Percentiles rank a stretch among this genome's conserved stretches.
These are phyloP conservation scores for Eristalis arbustorum DNA, from an alignment of 2,888 invertebrate genomes.

Conservation along the genomic window DNA sequence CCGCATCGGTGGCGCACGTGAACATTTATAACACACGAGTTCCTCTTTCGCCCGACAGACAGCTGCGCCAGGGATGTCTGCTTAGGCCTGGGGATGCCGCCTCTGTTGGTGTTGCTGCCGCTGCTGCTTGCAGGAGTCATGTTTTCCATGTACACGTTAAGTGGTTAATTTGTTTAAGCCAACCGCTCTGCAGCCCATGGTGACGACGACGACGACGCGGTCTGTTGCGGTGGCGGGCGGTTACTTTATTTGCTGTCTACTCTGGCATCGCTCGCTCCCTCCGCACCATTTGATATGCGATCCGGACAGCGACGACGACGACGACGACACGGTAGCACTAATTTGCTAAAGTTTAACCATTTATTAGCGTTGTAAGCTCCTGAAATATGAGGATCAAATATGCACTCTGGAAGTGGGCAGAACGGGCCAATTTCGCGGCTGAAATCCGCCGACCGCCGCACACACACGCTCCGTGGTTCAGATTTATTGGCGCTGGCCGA, in stretches of 20 bases:
- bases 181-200: constrained; percentile 37
- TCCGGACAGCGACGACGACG: neutral
- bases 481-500: constrained; percentile 27
- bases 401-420: constrained; percentile 17
- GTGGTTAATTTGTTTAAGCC: constrained; percentile 68
- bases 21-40: constrained; percentile 60
- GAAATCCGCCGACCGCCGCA: constrained; percentile 19
- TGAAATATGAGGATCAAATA: constrained; percentile 62
- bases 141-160: constrained; percentile 67
- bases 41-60: constrained; percentile 26
- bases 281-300: constrained; percentile 16
- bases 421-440: constrained; percentile 25
- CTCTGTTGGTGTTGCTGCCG: constrained; percentile 1
- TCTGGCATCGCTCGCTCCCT: neutral
- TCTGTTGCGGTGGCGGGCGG: neutral
- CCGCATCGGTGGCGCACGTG: neutral
- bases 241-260: neutral
- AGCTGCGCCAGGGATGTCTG: neutral
- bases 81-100: constrained; percentile 23
- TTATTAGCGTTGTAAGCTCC: constrained; percentile 52
- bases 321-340: constrained; percentile 59
- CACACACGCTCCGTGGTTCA: neutral
- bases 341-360: constrained; percentile 64
- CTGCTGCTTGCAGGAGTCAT: constrained; percentile 57
- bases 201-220: neutral